Conservation (phyloP, 2,797 vertebrate genomes). For the Galaxias olidus region DNA sequence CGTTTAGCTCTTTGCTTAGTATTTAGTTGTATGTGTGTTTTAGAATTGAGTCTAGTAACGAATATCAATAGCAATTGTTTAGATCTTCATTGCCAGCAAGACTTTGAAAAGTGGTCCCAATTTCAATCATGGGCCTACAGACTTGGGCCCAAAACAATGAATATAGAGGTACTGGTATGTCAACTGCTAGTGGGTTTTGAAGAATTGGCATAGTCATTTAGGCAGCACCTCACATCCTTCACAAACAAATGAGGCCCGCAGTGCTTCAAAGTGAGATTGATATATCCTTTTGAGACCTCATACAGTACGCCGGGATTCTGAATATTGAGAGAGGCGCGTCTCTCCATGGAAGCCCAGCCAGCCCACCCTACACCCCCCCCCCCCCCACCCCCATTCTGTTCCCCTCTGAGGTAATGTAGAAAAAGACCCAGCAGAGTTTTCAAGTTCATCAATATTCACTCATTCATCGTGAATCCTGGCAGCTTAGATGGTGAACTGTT, state of each 20-base stretch:
- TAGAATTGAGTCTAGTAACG: conserved; percentile 32
- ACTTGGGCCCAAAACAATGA: conserved; percentile 68
- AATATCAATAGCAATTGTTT: conserved; percentile 42
- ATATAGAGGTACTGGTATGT: conserved; percentile 61
- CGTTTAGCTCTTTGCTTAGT: background rate
- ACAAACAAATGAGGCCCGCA: conserved; percentile 82
- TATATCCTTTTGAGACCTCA: conserved; percentile 79
- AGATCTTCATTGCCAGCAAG: conserved; percentile 45
- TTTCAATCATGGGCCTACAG: conserved; percentile 59
- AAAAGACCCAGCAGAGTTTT: conserved; percentile 69
- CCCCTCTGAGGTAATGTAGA: conserved; percentile 64
- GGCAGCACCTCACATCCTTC: conserved; percentile 76
- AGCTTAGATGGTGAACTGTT: conserved; percentile 77
- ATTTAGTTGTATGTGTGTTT: conserved; percentile 19
- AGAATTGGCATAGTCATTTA: conserved; percentile 79
- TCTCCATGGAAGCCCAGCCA: conserved; percentile 68
- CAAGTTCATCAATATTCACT: conserved; percentile 81
- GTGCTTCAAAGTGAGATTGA: conserved; percentile 87
- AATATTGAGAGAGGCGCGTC: conserved; percentile 80
- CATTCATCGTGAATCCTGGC: conserved; percentile 80
- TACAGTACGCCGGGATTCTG: conserved; percentile 77
- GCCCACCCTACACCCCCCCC: conserved; percentile 27
- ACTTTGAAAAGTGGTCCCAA: conserved; percentile 45
- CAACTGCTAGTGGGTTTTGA: conserved; percentile 78
- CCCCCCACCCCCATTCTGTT: conserved; percentile 39